Percentiles rank a stretch among this genome's conserved stretches.
These are phyloP conservation scores for Xenus cinereus DNA, from an alignment of 2,113 vertebrate genomes.

Conservation along the genomic window DNA sequence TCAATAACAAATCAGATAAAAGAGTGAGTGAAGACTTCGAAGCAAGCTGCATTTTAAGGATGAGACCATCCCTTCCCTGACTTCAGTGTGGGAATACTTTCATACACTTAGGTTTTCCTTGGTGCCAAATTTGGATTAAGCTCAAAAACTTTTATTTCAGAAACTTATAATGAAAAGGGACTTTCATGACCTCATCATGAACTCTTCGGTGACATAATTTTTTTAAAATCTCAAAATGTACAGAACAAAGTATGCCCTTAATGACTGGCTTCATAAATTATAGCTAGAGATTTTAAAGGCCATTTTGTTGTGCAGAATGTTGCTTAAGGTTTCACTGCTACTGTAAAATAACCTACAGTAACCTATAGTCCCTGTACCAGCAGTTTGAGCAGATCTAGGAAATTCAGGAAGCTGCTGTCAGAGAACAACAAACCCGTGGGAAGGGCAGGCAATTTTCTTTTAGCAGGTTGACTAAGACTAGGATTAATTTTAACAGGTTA, in stretches of 20 bases:
- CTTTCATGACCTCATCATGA: background rate
- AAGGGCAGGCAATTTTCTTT: constrained; percentile 6
- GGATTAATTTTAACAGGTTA: background rate
- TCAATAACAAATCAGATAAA: too few species aligned
- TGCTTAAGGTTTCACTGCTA: background rate
- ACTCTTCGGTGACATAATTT: background rate
- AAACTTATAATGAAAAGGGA: background rate
- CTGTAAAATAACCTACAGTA: background rate
- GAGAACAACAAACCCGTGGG: accelerated
- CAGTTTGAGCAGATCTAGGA: background rate
- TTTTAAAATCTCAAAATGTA: background rate
- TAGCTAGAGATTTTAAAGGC: background rate
- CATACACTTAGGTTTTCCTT: background rate
- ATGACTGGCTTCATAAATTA: background rate
- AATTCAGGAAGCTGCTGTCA: background rate
- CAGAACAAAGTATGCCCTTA: background rate
- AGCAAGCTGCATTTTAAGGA: background rate
- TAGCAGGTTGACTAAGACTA: background rate
- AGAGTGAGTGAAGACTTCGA: background rate
- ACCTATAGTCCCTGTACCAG: background rate
- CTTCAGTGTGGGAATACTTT: background rate
- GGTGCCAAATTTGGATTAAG: background rate
- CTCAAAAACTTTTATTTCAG: background rate
- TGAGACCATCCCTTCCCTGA: background rate
- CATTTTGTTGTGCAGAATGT: background rate